Base-by-base conservation (phyloP, 30 jellyfish, hydroid and myxozoan species). In the Chrysaora quinquecirrha region DNA sequence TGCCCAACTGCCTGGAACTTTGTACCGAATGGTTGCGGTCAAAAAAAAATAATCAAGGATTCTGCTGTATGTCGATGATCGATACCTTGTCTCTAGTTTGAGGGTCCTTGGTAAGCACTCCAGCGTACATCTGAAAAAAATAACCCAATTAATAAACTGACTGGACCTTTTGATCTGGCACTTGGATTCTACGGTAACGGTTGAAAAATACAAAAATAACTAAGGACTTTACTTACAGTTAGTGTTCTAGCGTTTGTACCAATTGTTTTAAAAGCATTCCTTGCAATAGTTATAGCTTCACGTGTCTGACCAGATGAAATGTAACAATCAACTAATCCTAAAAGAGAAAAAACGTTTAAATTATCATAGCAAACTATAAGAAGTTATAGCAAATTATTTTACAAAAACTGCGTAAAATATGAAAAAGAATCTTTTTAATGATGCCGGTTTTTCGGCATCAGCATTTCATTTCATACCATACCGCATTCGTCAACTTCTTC, bases 271-370 rank as follows among this genome's bases (percentile, higher is more conserved):
- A 76, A 97, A 0, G 97, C 97, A 64, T 95, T 95, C 48, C 96
- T 60, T 24, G 99, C 99, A 14, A 79, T 64, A 11, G 94, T 67
- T 95, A 95, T 60, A 1, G 97, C 99, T 30, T 95, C 99, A 70
- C 96, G 75, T 34, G 64, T 75, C 54, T 95, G 93, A 23, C 88
- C 95, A 31, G 94, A 76, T 3, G 97, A 77, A 10, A 94, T 23
- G 58, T 95, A 80, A 73, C 99, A 95, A 38, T 95, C 96, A 22
- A 95, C 99, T 75, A 95, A 76, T 24, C 99, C 99, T 95, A 28
- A 6, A 20, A 58, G 18, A 34, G 6, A 38, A 14, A 38, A 6
- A 65, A 6, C 56, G 25, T 65, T 58, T 3, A 20, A 7, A 58
- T 58, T 3, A 27, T 21, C 30, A 58, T 58, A 58, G 9, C 20